phyloP scores from a whole-genome alignment of 2,797 vertebrate genomes.

The Peromyscus nudipes region DNA sequence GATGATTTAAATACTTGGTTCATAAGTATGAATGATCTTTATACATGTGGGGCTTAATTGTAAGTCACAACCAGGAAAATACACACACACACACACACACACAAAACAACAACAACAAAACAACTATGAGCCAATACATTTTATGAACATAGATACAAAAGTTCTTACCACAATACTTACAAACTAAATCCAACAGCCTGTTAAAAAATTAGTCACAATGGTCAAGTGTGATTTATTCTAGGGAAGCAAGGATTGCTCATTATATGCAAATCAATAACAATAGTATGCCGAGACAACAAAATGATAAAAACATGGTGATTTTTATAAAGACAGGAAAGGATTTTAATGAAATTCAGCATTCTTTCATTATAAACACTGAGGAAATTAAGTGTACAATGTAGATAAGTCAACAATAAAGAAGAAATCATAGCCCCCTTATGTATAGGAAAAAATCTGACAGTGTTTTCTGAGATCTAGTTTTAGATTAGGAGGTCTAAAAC shows the following conservation, averaged over 20 bases:
- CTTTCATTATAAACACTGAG: background rate
- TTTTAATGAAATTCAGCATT: background rate
- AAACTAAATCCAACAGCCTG: background rate
- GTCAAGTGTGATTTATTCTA: background rate
- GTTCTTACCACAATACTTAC: background rate
- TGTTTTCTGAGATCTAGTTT: background rate
- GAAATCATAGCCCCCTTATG: background rate
- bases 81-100: no score
- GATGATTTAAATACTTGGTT: constrained; percentile 2
- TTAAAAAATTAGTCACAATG: background rate
- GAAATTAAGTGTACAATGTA: background rate
- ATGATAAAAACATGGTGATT: background rate
- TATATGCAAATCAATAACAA: background rate
- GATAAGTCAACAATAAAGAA: background rate
- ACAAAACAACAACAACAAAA: background rate
- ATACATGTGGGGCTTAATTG: background rate
- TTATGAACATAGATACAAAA: background rate
- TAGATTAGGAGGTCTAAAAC: background rate
- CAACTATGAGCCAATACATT: background rate
- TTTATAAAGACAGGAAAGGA: background rate
- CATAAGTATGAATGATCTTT: background rate
- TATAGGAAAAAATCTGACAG: background rate
- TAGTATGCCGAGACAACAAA: background rate
- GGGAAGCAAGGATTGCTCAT: background rate
- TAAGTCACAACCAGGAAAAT: background rate